Conservation (phyloP, 30 jellyfish, hydroid and myxozoan species). For the Aurelia sp. region DNA sequence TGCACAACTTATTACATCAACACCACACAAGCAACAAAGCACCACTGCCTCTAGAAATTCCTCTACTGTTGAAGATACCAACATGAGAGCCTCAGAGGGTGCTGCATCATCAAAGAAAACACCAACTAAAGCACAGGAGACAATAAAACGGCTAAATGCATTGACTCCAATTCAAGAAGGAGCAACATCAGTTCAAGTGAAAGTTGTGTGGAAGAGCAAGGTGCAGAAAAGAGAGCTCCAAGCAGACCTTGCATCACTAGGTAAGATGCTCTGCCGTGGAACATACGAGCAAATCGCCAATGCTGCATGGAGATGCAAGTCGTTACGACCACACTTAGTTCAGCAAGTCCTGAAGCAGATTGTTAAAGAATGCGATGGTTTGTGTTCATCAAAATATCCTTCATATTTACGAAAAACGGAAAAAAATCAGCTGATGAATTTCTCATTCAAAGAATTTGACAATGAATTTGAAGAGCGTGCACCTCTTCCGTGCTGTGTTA, state of each 20-base stretch:
- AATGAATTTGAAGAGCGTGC: constrained; percentile 22
- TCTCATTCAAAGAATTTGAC: neutral
- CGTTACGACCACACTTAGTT: neutral
- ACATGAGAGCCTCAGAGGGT: too few relatives aligned
- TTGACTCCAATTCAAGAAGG: too few relatives aligned
- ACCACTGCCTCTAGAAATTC: too few relatives aligned
- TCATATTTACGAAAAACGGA: constrained; percentile 8
- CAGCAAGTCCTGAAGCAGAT: constrained; percentile 11
- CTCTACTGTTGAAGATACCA: too few relatives aligned
- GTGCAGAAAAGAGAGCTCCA: too few relatives aligned
- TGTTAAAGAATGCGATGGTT: neutral
- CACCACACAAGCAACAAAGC: too few relatives aligned
- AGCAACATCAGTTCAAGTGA: too few relatives aligned
- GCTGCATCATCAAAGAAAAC: too few relatives aligned
- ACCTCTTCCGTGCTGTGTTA: constrained; percentile 19
- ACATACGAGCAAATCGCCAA: constrained; percentile 13
- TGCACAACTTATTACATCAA: too few relatives aligned
- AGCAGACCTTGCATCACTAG: neutral
- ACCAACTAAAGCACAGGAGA: too few relatives aligned
- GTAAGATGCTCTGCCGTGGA: constrained; percentile 33
- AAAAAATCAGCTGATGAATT: neutral
- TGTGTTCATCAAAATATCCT: constrained; percentile 11
- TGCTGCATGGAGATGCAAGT: constrained; percentile 26
- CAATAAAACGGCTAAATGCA: too few relatives aligned
- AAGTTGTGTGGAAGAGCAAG: too few relatives aligned